Evolutionary conservation across 2,113 vertebrate species (phyloP), one percentile per base, ranked within the genome.

Genomic region (Pygoscelis adeliae): DNA sequence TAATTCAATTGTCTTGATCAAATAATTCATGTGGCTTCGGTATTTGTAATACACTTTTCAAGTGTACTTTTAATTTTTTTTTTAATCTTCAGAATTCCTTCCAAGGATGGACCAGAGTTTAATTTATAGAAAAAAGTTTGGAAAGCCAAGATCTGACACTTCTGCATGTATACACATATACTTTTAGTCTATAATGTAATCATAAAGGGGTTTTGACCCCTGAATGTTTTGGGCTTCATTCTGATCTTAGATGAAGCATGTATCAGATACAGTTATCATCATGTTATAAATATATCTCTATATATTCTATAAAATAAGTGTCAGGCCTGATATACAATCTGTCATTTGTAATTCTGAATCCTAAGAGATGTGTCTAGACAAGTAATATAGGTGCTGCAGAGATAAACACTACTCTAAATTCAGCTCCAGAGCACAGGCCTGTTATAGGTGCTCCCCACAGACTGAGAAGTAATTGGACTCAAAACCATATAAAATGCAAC

Each of bases 291-390:
- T 80, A 66, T 83, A 91, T 94, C 88, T 89, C 52, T 84, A 13
- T 84, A 13, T 74, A 89, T 78, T 89, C 63, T 91, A 93, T 92
- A 86, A 88, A 80, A 88, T 92, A 90, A 88, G 86, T 85, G 40
- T 95, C 93, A 94, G 38, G 38, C 26, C 46, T 66, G 8, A 29
- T 88, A 78, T 66, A 86, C 59, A 93, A 78, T 70, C 95, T 92
- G 94, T 90, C 94, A 93, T 91, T 96, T 95, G 29, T 58, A 95
- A 97, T 97, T 93, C 55, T 79, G 56, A 91, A 77, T 85, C 26
- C 30, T 91, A 38, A 70, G 19, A 93, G 34, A 94, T 50, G 8
- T 94, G 93, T 94, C 92, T 95, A 94, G 93, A 95, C 96, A 73
- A 85, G 73, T 72, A 90, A 88, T 90, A 83, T 29, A 95, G 92